A percentile compares a stretch with the other conserved stretches of the same genome.
Conservation (phyloP, 1,140 invertebrate genomes). For the Elymnias hypermnestra region DNA sequence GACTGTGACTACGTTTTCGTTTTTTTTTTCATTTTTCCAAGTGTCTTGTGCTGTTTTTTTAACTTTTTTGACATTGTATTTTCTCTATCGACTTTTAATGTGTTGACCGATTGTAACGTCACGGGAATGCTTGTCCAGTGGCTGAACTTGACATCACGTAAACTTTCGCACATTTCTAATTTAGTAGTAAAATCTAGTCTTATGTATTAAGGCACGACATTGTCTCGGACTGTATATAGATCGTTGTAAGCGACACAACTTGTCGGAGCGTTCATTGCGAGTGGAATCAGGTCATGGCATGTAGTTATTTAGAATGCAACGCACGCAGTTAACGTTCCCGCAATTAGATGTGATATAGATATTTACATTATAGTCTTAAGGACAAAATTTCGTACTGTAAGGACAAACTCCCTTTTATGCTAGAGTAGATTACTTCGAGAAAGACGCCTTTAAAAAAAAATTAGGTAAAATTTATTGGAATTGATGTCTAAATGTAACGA, state of each 20-base stretch:
- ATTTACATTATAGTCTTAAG: conserved; percentile 53
- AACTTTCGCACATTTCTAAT: conserved; percentile 52
- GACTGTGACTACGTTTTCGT: conserved; percentile 15
- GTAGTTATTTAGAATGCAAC: conserved; percentile 23
- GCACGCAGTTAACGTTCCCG: conserved; percentile 49
- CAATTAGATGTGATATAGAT: conserved; percentile 61
- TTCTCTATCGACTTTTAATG: conserved; percentile 6
- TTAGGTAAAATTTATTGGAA: conserved; percentile 55
- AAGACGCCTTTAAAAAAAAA: conserved; percentile 36
- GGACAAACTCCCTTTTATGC: conserved; percentile 29
- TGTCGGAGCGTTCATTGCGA: conserved; percentile 46
- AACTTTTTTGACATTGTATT: background rate
- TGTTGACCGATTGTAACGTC: conserved; percentile 18
- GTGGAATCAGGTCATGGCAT: conserved; percentile 27
- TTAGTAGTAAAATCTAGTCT: conserved; percentile 72
- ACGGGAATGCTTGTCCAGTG: conserved; percentile 26
- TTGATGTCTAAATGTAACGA: conserved; percentile 54
- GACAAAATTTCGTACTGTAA: conserved; percentile 59
- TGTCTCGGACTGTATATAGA: conserved; percentile 62
- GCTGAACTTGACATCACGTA: conserved; percentile 44
- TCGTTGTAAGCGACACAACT: conserved; percentile 48
- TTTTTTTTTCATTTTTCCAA: conserved; percentile 9
- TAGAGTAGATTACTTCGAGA: conserved; percentile 33
- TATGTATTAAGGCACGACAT: conserved; percentile 63
- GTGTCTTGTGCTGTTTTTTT: conserved; percentile 10